Base-by-base conservation (phyloP, 2,113 vertebrate species). In the Gadus chalcogrammus region DNA sequence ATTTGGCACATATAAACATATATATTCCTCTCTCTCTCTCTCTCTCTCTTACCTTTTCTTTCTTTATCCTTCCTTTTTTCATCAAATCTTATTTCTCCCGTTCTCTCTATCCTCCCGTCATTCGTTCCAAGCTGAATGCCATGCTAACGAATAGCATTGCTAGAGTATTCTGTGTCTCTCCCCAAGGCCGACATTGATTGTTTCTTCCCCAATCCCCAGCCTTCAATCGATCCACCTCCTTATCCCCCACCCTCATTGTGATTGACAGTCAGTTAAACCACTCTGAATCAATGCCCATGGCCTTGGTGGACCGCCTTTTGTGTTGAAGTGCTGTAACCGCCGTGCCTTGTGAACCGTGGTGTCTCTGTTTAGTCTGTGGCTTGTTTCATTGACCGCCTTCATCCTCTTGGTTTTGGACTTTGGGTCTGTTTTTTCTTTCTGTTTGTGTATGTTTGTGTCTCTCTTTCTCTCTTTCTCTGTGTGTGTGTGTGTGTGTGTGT, bases 131-230 rank as follows among this genome's bases (percentile, higher is more conserved):
- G 28, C 73, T 18, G 55, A 61, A 63, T 73, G 65, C 73, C 66
- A 83, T 76, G 66, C 76, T 78, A 67, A 28, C 71, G 73, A 70
- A 71, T 70, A 81, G 71, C 64, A 70, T 84, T 77, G 67, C 52
- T 27, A 35, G 70, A 68, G 42, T 9, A 48, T 48, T 48, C 71
- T 69, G 65, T 58, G 59, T 78, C 68, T 80, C 74, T 87, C 84
- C 76, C 75, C 72, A 80, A 80, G 77, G 84, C 79, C 71, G 68
- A 73, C 70, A 24, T 80, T 77, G 42, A 80, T 61, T 66, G 13
- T 64, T 9, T 27, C 31, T 24, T 18, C 15, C 16, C 62, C 59
- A 63, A 24, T 28, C n/a, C 18, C 15, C 52, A 78, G 65, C 73
- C 53, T 74, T 61, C 68, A 24, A 35, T 35, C 15, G 52, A 42